Evolutionary conservation across 2,113 vertebrate genomes (phyloP), one percentile per base, ranked within the genome.

Genomic region (Oncorhynchus nerka): DNA sequence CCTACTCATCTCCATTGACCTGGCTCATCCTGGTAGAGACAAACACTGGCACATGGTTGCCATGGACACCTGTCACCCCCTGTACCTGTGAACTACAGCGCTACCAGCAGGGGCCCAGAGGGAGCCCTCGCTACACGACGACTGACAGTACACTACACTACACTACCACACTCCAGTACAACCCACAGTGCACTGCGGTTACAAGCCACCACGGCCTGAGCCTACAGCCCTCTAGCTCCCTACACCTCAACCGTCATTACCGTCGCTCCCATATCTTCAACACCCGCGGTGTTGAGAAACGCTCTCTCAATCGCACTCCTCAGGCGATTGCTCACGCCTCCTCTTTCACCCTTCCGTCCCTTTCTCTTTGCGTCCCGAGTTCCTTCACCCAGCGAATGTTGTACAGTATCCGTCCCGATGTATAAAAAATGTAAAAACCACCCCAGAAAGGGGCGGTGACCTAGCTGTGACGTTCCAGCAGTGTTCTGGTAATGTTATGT

Each of bases 311-410:
- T 55, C 51, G 16, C 51, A 19, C 5, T 55, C 15, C 16, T 5
- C 16, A 5, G 39, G 9, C 9, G 16, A 19, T 45, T 13, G 45
- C 68, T 70, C 34, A n/a, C n/a, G 20, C 68, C 72, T 79, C 75
- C 74, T 73, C 57, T 32, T 51, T 73, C 48, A 34, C 57, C 26
- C 64, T 74, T 64, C 71, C 57, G 5, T 67, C 24, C 6, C 24
- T 75, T 49, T 61, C 55, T 39, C 61, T 30, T 19, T 59, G 20
- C 70, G 28, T 20, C 70, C 59, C 9, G 59, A 22, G 59, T 11
- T 24, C 8, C 20, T 62, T 11, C n/a, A 62, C 19, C 59, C 51
- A 55, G 51, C 59, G 8, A 62, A 62, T 62, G 59, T 62, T 62
- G 59, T 62, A 62, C n/a, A 62, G 51, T 55, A 4, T 55, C 51